Evolutionary conservation across 2,888 invertebrate genomes (phyloP).

Genomic region (Doris montereyensis): DNA sequence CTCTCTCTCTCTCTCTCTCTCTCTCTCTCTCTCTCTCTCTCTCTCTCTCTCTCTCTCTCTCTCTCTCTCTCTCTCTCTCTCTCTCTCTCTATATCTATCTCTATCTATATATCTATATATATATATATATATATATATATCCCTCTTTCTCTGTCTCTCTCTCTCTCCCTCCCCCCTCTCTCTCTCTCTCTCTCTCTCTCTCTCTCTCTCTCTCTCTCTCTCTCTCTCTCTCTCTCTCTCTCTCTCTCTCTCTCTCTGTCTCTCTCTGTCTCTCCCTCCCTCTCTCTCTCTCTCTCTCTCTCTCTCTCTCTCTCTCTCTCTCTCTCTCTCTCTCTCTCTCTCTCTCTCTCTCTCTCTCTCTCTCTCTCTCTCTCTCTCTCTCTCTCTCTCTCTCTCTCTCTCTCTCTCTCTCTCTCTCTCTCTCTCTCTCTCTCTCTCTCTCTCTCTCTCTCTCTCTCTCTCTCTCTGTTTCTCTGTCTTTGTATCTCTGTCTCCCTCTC

Average conservation of each 20-base stretch:
- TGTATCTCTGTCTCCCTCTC: no score
- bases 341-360: not conserved
- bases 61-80: conserved; percentile 3
- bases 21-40: conserved; percentile 15
- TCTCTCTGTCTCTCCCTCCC: not conserved
- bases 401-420: not conserved
- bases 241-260: conserved; percentile 14
- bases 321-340: not conserved
- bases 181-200: conserved; percentile 4
- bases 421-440: no score
- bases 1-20: conserved; percentile 4
- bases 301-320: not conserved
- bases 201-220: not conserved
- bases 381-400: not conserved
- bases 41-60: conserved; percentile 12
- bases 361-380: not conserved
- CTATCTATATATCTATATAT: not conserved
- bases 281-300: not conserved
- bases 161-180: not conserved
- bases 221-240: conserved; percentile 20
- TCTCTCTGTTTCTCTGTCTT: no score
- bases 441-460: no score
- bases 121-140: not conserved
- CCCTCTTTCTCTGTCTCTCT: not conserved
- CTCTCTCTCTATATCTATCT: not conserved